Percentiles rank a stretch among this genome's conserved stretches.
Conservation (phyloP, 2,113 vertebrate species). For the Oenanthe oenanthe region DNA sequence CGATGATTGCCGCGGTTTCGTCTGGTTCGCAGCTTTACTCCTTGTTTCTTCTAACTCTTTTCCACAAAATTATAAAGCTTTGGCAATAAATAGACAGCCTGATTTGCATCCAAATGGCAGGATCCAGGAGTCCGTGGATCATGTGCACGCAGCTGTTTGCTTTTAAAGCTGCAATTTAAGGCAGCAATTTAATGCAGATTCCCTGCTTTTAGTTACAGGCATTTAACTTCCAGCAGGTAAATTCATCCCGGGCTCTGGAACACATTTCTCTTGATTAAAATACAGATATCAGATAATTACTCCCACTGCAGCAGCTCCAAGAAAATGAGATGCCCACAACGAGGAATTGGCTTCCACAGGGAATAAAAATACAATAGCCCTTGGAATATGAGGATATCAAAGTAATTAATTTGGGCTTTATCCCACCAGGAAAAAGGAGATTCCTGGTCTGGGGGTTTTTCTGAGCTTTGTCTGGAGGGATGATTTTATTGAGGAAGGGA, state of each 20-base stretch:
- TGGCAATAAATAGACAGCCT: slow-evolving; percentile 45
- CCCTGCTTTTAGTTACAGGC: slow-evolving; percentile 8
- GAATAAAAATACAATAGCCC: not conserved
- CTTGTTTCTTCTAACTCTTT: not conserved
- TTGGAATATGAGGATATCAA: not conserved
- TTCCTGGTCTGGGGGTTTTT: not conserved
- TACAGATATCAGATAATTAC: slow-evolving; percentile 28
- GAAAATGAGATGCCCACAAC: not conserved
- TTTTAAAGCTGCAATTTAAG: slow-evolving; percentile 42
- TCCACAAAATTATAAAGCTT: slow-evolving; percentile 22
- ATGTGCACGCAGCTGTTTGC: slow-evolving; percentile 4
- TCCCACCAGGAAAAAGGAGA: not conserved
- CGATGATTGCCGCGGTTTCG: not conserved
- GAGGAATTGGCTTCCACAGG: not conserved
- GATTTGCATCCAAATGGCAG: slow-evolving; percentile 48
- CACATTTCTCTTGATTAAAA: slow-evolving; percentile 48
- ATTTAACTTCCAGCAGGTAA: slow-evolving; percentile 25
- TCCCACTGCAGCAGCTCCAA: not conserved
- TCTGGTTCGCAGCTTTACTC: not conserved
- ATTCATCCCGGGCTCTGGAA: slow-evolving; percentile 9
- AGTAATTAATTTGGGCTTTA: not conserved
- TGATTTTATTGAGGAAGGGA: fast-evolving
- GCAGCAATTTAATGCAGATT: slow-evolving; percentile 29
- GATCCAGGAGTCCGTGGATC: not conserved
- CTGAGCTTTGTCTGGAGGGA: not conserved